Base-by-base conservation (phyloP, 2,888 invertebrate genomes). In the Leucoma salicis region DNA sequence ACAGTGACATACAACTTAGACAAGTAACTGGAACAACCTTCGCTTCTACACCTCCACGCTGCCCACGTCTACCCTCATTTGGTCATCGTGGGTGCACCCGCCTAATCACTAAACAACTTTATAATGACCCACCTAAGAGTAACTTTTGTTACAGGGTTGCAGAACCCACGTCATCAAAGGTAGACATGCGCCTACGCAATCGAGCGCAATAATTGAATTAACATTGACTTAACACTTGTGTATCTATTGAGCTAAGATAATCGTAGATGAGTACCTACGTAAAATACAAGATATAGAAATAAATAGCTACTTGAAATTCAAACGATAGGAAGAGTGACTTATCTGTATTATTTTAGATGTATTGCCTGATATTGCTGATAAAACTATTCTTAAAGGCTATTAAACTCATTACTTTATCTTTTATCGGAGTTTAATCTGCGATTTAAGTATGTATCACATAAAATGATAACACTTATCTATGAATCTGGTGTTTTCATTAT, bases 41-140 rank as follows among this genome's bases (percentile, higher is more conserved):
- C 88, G 82, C 77, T 82, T 69, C 77, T 71, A 81, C 88, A 83
- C 88, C 88, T 87, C 86, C 88, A 76, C 70, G 74, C 88, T 75
- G 63, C 89, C 88, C 87, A 89, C 88, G 82, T 53, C 77, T 82
- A 88, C 88, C 87, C 87, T 82, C 86, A 86, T 88, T 88, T 88
- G 89, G 88, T 80, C 87, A 86, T 74, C 72, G 88, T 89, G 78
- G 88, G 88, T 78, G 80, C 74, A 70, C 69, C 68, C 44, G 63
- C 71, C 86, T 86, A 84, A 87, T 83, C 80, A 63, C 83, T 81
- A 79, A 86, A 70, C 82, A 84, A 78, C 82, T 78, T 86, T 84
- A 86, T 84, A 82, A 82, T 78, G 78, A 78, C 75, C 78, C 66
- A 51, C 69, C 73, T 78, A 80, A 82, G 77, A 72, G 69, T 81